A percentile compares a stretch with the other conserved stretches of the same genome.
phyloP scores from a whole-genome alignment of 2,888 invertebrate species.

The Pheosia gnoma region DNA sequence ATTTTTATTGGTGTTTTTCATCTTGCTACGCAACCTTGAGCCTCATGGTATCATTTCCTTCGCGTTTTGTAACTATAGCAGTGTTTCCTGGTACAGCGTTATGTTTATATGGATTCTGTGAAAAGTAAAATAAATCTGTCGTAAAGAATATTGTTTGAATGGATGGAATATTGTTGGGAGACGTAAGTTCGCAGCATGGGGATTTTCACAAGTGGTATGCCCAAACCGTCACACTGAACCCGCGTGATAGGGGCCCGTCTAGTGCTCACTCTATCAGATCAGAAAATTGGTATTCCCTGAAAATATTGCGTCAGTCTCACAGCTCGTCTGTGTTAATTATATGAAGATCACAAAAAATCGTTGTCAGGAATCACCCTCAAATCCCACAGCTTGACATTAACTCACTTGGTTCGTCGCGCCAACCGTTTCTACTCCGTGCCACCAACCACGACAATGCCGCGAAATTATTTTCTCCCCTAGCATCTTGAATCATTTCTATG shows the following conservation, averaged over 20 bases:
- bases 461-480: neutral
- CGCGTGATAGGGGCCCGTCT: neutral
- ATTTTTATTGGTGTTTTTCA: conserved; percentile 8
- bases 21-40: neutral
- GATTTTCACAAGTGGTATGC: neutral
- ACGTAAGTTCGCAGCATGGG: neutral
- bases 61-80: neutral
- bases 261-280: too few species aligned
- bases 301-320: too few species aligned
- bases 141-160: neutral
- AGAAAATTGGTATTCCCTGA: too few species aligned
- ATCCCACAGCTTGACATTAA: too few species aligned
- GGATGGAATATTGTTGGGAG: neutral
- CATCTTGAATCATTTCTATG: neutral
- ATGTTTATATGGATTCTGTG: neutral
- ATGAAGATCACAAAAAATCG: too few species aligned
- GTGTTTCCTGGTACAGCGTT: neutral
- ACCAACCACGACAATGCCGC: too few species aligned
- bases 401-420: too few species aligned
- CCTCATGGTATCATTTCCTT: conserved; percentile 1
- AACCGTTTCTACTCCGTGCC: too few species aligned
- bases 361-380: too few species aligned
- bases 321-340: too few species aligned
- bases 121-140: neutral
- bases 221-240: neutral